Evolutionary conservation across 2,113 vertebrate genomes (phyloP).

Genomic region (Athene noctua): DNA sequence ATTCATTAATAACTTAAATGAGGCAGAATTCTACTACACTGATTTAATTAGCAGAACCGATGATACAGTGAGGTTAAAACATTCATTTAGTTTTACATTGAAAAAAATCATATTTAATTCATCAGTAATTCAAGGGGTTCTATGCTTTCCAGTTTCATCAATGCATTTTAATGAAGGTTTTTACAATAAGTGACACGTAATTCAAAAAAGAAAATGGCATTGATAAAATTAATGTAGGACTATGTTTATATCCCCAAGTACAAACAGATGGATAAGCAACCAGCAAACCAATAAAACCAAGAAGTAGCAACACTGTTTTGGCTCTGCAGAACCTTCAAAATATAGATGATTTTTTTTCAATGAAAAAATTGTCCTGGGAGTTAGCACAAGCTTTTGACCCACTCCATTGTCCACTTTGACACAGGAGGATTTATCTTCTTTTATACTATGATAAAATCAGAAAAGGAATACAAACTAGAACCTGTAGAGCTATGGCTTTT

Average conservation of each 20-base stretch:
- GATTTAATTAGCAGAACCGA: not conserved
- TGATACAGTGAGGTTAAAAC: not conserved
- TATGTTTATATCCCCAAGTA: not conserved
- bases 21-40: not conserved
- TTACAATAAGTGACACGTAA: not conserved
- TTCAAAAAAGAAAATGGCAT: not conserved
- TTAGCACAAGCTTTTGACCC: not conserved
- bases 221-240: not conserved
- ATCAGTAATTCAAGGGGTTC: not conserved
- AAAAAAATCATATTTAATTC: not conserved
- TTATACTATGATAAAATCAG: not conserved
- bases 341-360: not conserved
- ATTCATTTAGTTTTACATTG: not conserved
- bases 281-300: not conserved
- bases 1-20: not conserved
- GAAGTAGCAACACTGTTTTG: not conserved
- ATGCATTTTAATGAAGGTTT: not conserved
- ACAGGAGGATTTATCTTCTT: not conserved
- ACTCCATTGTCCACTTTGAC: not conserved
- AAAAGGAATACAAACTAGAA: not conserved
- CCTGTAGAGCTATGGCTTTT: not conserved
- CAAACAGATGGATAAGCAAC: not conserved
- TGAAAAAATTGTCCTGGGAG: not conserved
- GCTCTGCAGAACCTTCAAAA: not conserved
- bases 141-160: not conserved